Percentiles rank a stretch among this genome's conserved stretches.
Conservation (phyloP, 1,140 invertebrate species). For the Micrasema longulum region DNA sequence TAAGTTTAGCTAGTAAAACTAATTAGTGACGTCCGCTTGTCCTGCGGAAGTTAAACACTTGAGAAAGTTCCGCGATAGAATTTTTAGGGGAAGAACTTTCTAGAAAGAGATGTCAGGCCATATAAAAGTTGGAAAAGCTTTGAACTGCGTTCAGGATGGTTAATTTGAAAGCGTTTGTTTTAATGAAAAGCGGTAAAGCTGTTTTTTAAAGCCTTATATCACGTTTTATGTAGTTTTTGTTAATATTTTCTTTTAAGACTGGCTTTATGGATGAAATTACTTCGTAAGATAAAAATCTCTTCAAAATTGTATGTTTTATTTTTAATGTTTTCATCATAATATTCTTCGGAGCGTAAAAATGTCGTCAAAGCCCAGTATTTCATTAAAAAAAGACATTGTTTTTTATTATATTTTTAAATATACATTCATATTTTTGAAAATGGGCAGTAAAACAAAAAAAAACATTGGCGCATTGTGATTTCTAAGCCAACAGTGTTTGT, state of each 20-base stretch:
- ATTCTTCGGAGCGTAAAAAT: no score
- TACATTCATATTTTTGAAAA: no score
- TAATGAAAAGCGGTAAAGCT: constrained; percentile 16
- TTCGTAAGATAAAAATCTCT: not conserved
- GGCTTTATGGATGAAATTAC: not conserved
- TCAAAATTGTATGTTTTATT: not conserved
- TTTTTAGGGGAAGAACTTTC: constrained; percentile 22
- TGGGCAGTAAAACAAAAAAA: no score
- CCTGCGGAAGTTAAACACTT: constrained; percentile 38
- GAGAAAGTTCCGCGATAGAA: constrained; percentile 32
- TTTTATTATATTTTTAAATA: no score
- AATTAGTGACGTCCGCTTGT: constrained; percentile 39
- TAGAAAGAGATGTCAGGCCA: constrained; percentile 29
- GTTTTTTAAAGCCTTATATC: constrained; percentile 14
- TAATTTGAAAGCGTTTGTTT: constrained; percentile 35
- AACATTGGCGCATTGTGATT: no score
- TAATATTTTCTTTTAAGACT: not conserved
- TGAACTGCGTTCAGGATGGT: constrained; percentile 34
- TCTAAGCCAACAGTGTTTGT: no score
- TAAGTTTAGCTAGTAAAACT: constrained; percentile 35
- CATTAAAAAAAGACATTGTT: not conserved
- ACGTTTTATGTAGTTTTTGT: constrained; percentile 1
- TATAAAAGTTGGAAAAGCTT: constrained; percentile 33
- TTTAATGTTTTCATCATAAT: no score
- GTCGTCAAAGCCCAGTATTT: no score